Evolutionary conservation across 1,140 invertebrate species (phyloP), one percentile per base, ranked within the genome.

Genomic region (Aphelinus certus): DNA sequence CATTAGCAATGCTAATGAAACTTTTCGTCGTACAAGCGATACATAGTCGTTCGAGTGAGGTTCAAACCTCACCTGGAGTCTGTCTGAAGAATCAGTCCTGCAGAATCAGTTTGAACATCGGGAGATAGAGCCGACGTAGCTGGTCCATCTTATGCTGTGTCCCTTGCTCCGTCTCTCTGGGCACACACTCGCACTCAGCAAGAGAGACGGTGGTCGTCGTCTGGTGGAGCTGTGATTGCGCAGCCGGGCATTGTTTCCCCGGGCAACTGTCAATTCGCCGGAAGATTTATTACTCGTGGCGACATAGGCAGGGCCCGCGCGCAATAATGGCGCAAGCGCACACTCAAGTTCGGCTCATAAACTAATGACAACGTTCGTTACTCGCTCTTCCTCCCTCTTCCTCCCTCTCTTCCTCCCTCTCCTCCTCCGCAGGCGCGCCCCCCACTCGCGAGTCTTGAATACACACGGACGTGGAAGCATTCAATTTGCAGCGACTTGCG

Each of bases 311-410:
- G 4, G 9, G 51, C 51, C 26, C 4, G 51, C 51, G 56, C 46
- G 70, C 53, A 72, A 65, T 72, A 64, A 73, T 73, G 49, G 62
- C 62, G 58, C 47, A 49, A 48, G 3, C 57, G 42, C 42, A 26
- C 46, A 61, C 43, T 53, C 51, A 49, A 60, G 63, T 73, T 66
- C 48, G 63, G 47, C 63, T 73, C 63, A 53, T 73, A 66, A 73
- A 66, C 71, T 72, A 73, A 73, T 66, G 71, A 73, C 71, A 73
- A 51, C 47, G 55, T 51, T 60, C 71, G 63, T 70, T 60, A 51
- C 58, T 61, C 7, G 56, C 45, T n/a, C 9, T 9, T 60, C 5
- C 5, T 55, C 67, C 4, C 53, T 42, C n/a, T 2, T 2, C n/a
- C 73, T 49, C 63, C 56, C 7, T 56, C 47, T n/a, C 9, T 9